Conservation (phyloP, 2,113 vertebrate species). For the Campylorhamphus procurvoides region DNA sequence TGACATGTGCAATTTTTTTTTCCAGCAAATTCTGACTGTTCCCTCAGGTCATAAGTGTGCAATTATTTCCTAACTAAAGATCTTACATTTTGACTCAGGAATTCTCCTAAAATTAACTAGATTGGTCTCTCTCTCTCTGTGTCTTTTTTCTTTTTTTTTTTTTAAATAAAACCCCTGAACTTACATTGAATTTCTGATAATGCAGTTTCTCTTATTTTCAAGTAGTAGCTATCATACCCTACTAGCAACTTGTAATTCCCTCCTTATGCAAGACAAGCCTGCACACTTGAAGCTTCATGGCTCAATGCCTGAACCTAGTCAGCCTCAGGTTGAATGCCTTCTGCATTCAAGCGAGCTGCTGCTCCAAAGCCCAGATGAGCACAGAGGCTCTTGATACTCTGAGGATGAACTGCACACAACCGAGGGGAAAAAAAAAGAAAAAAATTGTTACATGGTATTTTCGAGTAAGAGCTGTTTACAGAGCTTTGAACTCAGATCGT, state of each 20-base stretch:
- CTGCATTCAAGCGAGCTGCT: not conserved
- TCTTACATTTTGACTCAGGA: slow-evolving; percentile 17
- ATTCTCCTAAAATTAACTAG: slow-evolving; percentile 29
- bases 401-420: not conserved
- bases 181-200: slow-evolving; percentile 9
- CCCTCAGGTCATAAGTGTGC: slow-evolving; percentile 32
- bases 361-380: not conserved
- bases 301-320: not conserved
- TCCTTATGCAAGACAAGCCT: not conserved
- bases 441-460: not conserved
- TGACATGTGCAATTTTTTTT: not conserved
- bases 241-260: not conserved
- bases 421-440: not conserved
- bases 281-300: not conserved
- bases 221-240: not conserved
- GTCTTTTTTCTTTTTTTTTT: not conserved
- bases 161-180: not conserved
- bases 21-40: not conserved
- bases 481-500: not conserved
- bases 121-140: not conserved
- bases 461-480: not conserved
- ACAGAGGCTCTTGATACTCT: not conserved
- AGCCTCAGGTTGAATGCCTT: not conserved
- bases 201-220: slow-evolving; percentile 3
- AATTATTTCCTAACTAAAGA: slow-evolving; percentile 55